Conservation (phyloP, 64 coral and sea anemone genomes). For the Actinia equina region DNA sequence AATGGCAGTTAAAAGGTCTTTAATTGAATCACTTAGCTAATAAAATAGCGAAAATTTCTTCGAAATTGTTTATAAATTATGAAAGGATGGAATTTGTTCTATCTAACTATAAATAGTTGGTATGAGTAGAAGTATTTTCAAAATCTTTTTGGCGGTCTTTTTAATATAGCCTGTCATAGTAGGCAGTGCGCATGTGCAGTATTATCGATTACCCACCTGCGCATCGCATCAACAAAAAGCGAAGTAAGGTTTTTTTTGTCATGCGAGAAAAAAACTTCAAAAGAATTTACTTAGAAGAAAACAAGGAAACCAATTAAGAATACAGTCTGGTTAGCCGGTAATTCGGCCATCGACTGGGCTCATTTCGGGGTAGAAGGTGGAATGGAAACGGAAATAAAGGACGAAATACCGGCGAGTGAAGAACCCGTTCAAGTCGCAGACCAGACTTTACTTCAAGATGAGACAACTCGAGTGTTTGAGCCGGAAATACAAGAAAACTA, state of each 20-base stretch:
- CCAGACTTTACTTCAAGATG: constrained; percentile 39
- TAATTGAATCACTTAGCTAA: background rate
- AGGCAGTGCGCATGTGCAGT: constrained; percentile 16
- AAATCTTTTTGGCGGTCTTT: constrained; percentile 15
- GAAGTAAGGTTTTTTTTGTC: constrained; percentile 28
- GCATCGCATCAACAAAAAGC: constrained; percentile 44
- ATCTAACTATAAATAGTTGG: background rate
- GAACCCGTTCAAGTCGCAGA: constrained; percentile 18
- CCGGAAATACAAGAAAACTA: constrained; percentile 62
- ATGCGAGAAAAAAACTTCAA: constrained; percentile 24
- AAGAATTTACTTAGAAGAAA: constrained; percentile 7
- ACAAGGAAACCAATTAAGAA: constrained; percentile 11
- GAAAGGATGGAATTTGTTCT: background rate
- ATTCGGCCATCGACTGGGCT: constrained; percentile 1
- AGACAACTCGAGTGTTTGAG: constrained; percentile 52
- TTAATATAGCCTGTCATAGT: background rate
- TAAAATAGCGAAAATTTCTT: background rate
- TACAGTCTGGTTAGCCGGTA: background rate
- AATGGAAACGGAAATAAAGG: constrained; percentile 40
- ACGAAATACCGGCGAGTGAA: constrained; percentile 17
- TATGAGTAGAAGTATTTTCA: background rate
- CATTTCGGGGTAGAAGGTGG: background rate
- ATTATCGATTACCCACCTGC: constrained; percentile 45
- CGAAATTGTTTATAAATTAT: background rate
- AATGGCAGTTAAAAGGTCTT: background rate